Percentiles rank a stretch among this genome's conserved stretches.
Evolutionary conservation across 2,888 invertebrate species (phyloP).

Genomic region (Eumerus sabulonum): DNA sequence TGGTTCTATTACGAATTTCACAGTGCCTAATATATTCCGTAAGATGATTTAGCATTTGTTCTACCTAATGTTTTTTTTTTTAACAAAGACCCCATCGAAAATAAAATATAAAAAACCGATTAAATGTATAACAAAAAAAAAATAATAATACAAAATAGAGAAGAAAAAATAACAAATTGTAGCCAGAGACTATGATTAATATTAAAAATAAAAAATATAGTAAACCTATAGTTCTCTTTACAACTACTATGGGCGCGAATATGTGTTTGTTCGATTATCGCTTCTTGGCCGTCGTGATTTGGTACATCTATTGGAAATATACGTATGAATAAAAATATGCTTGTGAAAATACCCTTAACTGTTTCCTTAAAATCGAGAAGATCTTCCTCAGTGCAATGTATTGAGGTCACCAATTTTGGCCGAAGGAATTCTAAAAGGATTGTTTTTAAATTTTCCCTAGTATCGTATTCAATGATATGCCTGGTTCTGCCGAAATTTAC

Average conservation of each 20-base stretch:
- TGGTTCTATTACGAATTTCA: constrained; percentile 20
- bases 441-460: constrained; percentile 25
- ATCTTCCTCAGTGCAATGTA: constrained; percentile 37
- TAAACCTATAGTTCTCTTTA: constrained; percentile 24
- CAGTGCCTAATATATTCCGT: constrained; percentile 16
- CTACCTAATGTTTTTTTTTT: constrained; percentile 23
- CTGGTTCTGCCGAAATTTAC: constrained; percentile 21
- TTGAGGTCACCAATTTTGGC: constrained; percentile 22
- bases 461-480: constrained; percentile 42
- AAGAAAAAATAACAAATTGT: constrained; percentile 15
- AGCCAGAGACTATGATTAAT: constrained; percentile 37
- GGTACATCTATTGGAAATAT: constrained; percentile 1
- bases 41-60: constrained; percentile 35
- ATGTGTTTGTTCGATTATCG: constrained; percentile 1
- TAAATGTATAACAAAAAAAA: too few species aligned
- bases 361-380: background rate
- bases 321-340: background rate
- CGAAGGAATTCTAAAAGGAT: constrained; percentile 38
- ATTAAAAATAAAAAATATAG: constrained; percentile 10
- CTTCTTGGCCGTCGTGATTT: background rate
- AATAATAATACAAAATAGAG: too few species aligned
- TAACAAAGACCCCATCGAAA: constrained; percentile 63
- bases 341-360: background rate
- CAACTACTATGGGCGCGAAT: constrained; percentile 14
- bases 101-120: constrained; percentile 35